These are phyloP conservation scores for Aplochiton taeniatus DNA, from an alignment of 2,797 vertebrate genomes.

Conservation along the genomic window DNA sequence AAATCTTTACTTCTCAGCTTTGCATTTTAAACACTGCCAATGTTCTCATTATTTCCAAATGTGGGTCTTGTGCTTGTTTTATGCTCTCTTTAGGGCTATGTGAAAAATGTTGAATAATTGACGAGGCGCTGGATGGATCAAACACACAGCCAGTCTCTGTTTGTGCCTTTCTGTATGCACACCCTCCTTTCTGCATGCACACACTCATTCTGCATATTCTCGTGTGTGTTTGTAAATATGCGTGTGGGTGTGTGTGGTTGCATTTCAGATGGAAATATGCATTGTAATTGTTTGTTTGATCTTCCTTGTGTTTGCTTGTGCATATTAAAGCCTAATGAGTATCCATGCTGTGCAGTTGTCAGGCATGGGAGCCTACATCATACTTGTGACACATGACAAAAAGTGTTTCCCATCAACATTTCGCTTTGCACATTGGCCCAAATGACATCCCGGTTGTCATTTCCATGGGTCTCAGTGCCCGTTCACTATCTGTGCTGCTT, in stretches of 20 bases:
- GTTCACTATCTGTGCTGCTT: too few species aligned
- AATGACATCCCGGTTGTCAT: too few species aligned
- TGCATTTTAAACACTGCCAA: constrained; percentile 26
- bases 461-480: too few species aligned
- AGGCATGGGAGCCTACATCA: too few species aligned
- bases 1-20: constrained; percentile 18
- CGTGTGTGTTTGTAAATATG: not conserved
- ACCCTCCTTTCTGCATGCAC: constrained; percentile 6
- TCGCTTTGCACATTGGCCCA: too few species aligned
- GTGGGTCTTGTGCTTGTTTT: constrained; percentile 26
- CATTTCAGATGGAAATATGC: not conserved
- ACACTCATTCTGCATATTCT: not conserved
- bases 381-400: too few species aligned
- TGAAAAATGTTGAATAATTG: constrained; percentile 15
- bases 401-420: too few species aligned
- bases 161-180: constrained; percentile 12
- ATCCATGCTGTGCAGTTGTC: too few species aligned
- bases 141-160: constrained; percentile 5
- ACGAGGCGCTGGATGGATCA: constrained; percentile 10
- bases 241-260: not conserved
- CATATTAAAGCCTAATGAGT: too few species aligned
- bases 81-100: constrained; percentile 10
- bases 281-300: too few species aligned
- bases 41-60: constrained; percentile 41
- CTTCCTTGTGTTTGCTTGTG: too few species aligned